These are phyloP conservation scores for Congeria kusceri DNA, from an alignment of 2,888 invertebrate species.

Conservation along the genomic window DNA sequence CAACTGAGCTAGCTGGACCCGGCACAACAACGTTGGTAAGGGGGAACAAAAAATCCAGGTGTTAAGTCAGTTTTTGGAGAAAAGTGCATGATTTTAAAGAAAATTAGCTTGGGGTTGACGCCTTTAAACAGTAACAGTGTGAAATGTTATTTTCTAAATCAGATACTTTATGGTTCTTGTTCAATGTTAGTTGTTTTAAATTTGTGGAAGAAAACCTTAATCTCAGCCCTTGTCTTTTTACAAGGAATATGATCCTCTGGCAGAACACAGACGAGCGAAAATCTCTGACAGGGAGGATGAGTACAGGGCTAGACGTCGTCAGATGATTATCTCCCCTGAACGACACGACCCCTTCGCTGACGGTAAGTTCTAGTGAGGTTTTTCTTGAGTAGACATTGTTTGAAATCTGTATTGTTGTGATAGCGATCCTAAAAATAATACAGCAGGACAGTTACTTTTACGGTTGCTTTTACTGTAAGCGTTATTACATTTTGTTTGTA, in stretches of 20 bases:
- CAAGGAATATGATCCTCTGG: conserved; percentile 85
- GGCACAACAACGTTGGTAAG: no score
- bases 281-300: conserved; percentile 99
- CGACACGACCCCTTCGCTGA: conserved; percentile 99
- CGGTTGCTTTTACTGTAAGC: no score
- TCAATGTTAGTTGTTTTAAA: no score
- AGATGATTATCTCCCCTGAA: conserved; percentile 96
- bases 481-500: no score
- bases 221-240: conserved; percentile 28
- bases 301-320: conserved; percentile 94
- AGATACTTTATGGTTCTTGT: no score
- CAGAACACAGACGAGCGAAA: conserved; percentile 90
- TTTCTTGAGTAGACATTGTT: not conserved
- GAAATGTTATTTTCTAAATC: no score
- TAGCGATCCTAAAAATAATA: not conserved
- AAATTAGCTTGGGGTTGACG: no score
- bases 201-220: not conserved
- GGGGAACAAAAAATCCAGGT: no score
- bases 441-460: not conserved
- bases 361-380: conserved; percentile 89
- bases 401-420: conserved; percentile 2
- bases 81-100: no score
- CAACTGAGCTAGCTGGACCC: no score
- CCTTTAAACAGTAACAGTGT: no score
- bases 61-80: no score